Conservation (phyloP, 2,797 vertebrate genomes). For the Meda fulgida region DNA sequence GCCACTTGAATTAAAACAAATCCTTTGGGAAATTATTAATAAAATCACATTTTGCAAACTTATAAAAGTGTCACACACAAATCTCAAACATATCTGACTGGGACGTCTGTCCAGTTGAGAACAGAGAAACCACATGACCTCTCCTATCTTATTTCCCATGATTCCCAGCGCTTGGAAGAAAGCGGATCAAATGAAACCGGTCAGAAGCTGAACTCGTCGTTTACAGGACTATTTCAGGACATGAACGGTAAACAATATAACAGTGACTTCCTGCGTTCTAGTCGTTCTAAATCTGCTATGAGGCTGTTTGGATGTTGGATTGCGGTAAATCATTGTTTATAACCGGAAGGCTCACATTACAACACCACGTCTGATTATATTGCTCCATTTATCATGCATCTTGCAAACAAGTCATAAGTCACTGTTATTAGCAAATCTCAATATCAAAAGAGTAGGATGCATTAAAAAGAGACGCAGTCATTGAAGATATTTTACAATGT, state of each 20-base stretch:
- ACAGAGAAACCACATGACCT: not conserved
- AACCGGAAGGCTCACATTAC: constrained; percentile 1
- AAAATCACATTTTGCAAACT: not conserved
- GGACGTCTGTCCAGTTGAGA: not conserved
- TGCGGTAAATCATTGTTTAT: constrained; percentile 20
- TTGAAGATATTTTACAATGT: not conserved
- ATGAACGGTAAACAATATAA: constrained; percentile 15
- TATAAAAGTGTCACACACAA: not conserved
- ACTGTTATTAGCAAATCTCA: constrained; percentile 13
- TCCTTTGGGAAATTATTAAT: not conserved
- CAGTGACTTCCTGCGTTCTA: constrained; percentile 13
- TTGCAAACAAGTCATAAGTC: not conserved
- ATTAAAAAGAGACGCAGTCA: not conserved
- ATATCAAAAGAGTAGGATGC: not conserved
- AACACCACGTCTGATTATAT: constrained; percentile 6
- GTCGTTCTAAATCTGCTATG: not conserved
- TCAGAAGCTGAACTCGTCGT: not conserved
- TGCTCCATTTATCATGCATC: not conserved
- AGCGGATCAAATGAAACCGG: not conserved
- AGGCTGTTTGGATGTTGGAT: constrained; percentile 2
- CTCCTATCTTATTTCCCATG: not conserved
- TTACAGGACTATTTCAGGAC: constrained; percentile 21
- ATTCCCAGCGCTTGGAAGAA: not conserved
- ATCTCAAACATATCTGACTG: not conserved
- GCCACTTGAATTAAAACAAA: not conserved